Evolutionary conservation across 2,113 vertebrate species (phyloP).

Genomic region (Aptenodytes forsteri): DNA sequence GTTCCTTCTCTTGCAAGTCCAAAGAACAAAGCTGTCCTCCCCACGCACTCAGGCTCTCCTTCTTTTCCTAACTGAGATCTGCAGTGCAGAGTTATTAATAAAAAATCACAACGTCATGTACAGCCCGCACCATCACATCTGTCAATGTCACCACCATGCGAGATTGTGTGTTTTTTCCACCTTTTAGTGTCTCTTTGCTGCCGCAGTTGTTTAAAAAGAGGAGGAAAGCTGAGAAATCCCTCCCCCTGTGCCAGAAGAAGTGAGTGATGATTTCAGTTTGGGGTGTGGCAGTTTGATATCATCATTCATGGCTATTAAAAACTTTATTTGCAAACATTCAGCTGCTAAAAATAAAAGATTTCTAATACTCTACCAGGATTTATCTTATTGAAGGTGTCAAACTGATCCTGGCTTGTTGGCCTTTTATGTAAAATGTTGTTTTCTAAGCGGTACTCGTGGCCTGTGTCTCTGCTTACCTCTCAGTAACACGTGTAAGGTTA

Average conservation of each 20-base stretch:
- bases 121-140: conserved; percentile 2
- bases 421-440: background rate
- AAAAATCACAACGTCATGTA: conserved; percentile 34
- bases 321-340: background rate
- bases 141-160: background rate
- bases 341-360: background rate
- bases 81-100: conserved; percentile 64
- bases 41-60: background rate
- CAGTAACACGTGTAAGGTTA: background rate
- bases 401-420: background rate
- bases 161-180: background rate
- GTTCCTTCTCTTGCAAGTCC: background rate
- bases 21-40: conserved; percentile 13
- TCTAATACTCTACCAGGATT: background rate
- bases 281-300: background rate
- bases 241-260: background rate
- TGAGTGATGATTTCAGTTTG: background rate
- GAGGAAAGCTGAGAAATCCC: background rate
- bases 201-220: background rate
- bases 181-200: background rate
- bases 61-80: conserved; percentile 6
- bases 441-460: background rate
- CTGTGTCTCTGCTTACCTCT: background rate
- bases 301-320: background rate
- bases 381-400: background rate